phyloP scores from a whole-genome alignment of 2,113 vertebrate species.

The Xyrauchen texanus region DNA sequence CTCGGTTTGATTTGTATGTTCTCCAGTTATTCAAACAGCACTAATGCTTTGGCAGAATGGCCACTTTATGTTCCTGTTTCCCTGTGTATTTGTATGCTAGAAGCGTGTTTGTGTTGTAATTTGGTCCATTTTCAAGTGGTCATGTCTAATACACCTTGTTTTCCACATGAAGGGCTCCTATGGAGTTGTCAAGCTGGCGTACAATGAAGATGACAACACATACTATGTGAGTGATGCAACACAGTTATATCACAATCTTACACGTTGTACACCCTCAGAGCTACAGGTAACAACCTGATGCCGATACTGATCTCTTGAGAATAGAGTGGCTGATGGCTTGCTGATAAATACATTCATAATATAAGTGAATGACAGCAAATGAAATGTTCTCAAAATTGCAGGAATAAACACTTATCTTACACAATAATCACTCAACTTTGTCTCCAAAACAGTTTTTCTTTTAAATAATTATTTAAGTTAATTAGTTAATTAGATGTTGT shows the following conservation, averaged over 20 bases:
- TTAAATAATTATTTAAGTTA: too few relatives aligned
- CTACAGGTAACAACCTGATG: too few relatives aligned
- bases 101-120: neutral
- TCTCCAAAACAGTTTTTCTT: too few relatives aligned
- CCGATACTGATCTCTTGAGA: too few relatives aligned
- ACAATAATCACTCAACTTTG: too few relatives aligned
- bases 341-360: too few relatives aligned
- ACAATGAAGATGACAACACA: slow-evolving; percentile 96
- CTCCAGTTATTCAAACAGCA: slow-evolving; percentile 18
- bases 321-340: too few relatives aligned
- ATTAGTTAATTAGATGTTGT: too few relatives aligned
- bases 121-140: slow-evolving; percentile 7
- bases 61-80: neutral
- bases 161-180: slow-evolving; percentile 87
- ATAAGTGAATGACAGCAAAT: too few relatives aligned
- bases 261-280: neutral
- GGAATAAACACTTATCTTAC: too few relatives aligned
- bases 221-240: slow-evolving; percentile 89
- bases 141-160: slow-evolving; percentile 21
- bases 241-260: neutral
- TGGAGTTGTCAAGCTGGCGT: slow-evolving; percentile 96
- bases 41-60: neutral
- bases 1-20: slow-evolving; percentile 25
- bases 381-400: too few relatives aligned
- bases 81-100: neutral